Base-by-base conservation (phyloP, 2,797 vertebrate genomes). In the Argentina silus region DNA sequence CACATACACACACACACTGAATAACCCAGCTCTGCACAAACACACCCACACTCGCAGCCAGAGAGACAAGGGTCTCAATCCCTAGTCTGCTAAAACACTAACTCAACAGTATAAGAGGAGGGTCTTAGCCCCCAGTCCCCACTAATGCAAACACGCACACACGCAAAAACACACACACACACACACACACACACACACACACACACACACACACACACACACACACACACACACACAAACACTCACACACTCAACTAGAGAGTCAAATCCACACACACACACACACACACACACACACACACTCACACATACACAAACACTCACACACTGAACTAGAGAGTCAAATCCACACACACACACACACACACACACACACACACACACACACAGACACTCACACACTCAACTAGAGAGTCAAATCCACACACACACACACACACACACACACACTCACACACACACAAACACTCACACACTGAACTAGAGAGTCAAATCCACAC, bases 51-150 rank as follows among this genome's bases (percentile, higher is more conserved):
- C 14, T 7, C 6, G n/a, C 51, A 60, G 48, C 6, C 36, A 12
- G 51, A 44, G 3, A 15, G 6, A 71, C 7, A 19, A 47, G 59
- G 43, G 21, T 21, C 66, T 74, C 75, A 82, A 86, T 84, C 87
- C 80, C 63, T 15, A n/a, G 61, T 71, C 14, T 1, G 62, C 69
- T 74, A 19, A 60, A 77, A 67, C 65, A 50, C 55, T 62, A 43
- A 79, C 65, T 19, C 43, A n/a, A n/a, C n/a, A n/a, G n/a, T n/a
- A n/a, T n/a, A n/a, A n/a, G n/a, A n/a, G n/a, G n/a, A n/a, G n/a
- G n/a, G n/a, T n/a, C 56, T 80, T 27, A 64, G 63, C 70, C 60
- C 23, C 69, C 59, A 71, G 60, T 21, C 47, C 44, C 17, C 43
- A 42, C 78, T 43, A 3, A 19, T 56, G 72, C 19, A 65, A 6